phyloP scores from a whole-genome alignment of 2,797 vertebrate species.

The Philypnodon macrostomus region DNA sequence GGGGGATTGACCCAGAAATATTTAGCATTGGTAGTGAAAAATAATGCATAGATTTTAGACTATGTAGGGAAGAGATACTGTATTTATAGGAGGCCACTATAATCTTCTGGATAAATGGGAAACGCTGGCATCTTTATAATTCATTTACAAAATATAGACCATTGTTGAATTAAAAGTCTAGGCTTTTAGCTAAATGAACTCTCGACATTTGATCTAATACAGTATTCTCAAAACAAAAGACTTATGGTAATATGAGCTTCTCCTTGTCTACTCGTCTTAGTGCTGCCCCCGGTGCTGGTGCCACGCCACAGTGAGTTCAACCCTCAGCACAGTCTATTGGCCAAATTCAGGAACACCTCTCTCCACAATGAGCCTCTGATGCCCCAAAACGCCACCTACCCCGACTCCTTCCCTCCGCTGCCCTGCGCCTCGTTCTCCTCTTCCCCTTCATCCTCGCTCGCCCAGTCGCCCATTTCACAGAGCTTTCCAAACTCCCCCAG shows the following conservation, averaged over 20 bases:
- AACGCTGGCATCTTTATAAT: no score
- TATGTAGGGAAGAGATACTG: no score
- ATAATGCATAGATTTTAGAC: no score
- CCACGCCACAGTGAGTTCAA: constrained; percentile 97
- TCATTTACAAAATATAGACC: no score
- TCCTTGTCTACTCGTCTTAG: constrained; percentile 60
- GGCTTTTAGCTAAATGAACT: no score
- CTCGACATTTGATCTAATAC: constrained; percentile 30
- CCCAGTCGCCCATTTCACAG: constrained; percentile 82
- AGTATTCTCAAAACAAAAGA: constrained; percentile 34
- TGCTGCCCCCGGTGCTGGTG: constrained; percentile 93
- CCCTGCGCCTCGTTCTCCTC: constrained; percentile 81
- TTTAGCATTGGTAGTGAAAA: no score
- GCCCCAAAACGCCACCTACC: constrained; percentile 95
- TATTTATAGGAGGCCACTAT: no score
- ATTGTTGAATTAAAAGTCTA: no score
- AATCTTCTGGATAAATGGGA: no score
- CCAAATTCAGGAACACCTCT: constrained; percentile 91
- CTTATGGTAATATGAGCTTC: constrained; percentile 40
- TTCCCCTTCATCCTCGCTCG: constrained; percentile 79
- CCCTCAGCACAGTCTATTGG: constrained; percentile 94
- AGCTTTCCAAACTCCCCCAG: constrained; percentile 88
- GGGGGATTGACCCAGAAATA: no score
- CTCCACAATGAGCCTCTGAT: constrained; percentile 92
- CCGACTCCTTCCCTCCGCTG: constrained; percentile 89